Percentiles rank a stretch among this genome's conserved stretches.
phyloP scores from a whole-genome alignment of 2,113 vertebrate species.

The Thalassoma bifasciatum region DNA sequence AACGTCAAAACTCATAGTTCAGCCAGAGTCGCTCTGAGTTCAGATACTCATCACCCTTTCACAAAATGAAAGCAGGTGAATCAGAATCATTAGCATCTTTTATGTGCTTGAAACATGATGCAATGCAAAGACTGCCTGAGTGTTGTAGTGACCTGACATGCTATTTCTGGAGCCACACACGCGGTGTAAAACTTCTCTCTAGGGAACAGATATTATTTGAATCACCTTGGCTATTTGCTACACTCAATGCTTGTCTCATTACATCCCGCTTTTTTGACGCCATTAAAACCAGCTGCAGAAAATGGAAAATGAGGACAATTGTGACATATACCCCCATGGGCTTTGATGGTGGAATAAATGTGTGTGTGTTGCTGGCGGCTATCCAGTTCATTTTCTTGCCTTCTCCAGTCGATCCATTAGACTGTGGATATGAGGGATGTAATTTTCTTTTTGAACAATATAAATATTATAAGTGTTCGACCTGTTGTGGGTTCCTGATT shows the following conservation, averaged over 20 bases:
- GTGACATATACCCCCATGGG: constrained; percentile 35
- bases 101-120: neutral
- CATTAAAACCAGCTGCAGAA: constrained; percentile 53
- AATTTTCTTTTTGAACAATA: constrained; percentile 15
- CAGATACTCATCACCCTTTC: neutral
- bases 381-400: constrained; percentile 20
- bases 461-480: constrained; percentile 2
- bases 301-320: constrained; percentile 46
- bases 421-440: neutral
- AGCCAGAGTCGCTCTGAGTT: neutral
- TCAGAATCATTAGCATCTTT: constrained; percentile 1
- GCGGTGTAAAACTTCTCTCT: constrained; percentile 16
- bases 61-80: neutral
- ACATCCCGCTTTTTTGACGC: constrained; percentile 2
- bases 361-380: constrained; percentile 15
- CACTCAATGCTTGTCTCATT: constrained; percentile 37
- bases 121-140: neutral
- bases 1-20: too few relatives aligned
- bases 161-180: constrained; percentile 13
- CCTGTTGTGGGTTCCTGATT: neutral
- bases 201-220: constrained; percentile 35
- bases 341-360: constrained; percentile 45
- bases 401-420: constrained; percentile 31
- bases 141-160: constrained; percentile 12
- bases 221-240: constrained; percentile 30